These are phyloP conservation scores for Liparis tanakae DNA, from an alignment of 2,797 vertebrate genomes.

Conservation along the genomic window DNA sequence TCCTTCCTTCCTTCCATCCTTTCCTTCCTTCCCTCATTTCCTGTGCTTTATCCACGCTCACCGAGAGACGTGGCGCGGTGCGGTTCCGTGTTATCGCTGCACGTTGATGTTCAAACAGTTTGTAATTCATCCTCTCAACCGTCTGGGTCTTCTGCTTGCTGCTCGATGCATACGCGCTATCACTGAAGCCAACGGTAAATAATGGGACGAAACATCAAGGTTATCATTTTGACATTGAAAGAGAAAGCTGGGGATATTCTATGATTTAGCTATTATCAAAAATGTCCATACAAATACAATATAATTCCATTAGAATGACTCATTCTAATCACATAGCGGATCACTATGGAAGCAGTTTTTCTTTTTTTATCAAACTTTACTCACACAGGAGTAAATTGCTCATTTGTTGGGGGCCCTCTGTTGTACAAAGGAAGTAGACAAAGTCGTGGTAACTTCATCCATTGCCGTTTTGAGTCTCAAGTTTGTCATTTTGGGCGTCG, in stretches of 20 bases:
- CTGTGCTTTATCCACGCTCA: slow-evolving; percentile 53
- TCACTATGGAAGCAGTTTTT: neutral
- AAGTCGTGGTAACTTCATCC: too few species aligned
- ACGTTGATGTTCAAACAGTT: slow-evolving; percentile 51
- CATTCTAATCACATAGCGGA: too few species aligned
- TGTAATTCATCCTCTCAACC: slow-evolving; percentile 16
- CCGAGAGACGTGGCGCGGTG: slow-evolving; percentile 23
- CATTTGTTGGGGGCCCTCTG: neutral
- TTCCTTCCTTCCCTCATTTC: slow-evolving; percentile 51
- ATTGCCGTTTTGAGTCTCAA: too few species aligned
- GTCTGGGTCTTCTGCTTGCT: slow-evolving; percentile 34
- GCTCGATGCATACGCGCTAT: slow-evolving; percentile 35
- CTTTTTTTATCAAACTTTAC: too few species aligned
- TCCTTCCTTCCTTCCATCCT: slow-evolving; percentile 34
- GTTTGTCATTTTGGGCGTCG: neutral
- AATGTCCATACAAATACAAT: neutral
- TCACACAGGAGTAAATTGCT: neutral
- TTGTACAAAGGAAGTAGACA: too few species aligned
- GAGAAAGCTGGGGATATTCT: slow-evolving; percentile 8
- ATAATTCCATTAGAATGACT: neutral
- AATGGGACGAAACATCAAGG: neutral
- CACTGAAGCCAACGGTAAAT: neutral
- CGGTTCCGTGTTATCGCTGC: slow-evolving; percentile 41
- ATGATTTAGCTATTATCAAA: neutral
- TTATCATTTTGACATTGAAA: slow-evolving; percentile 22